Base-by-base conservation (phyloP, 2,888 invertebrate genomes). In the Lithodes maja region DNA sequence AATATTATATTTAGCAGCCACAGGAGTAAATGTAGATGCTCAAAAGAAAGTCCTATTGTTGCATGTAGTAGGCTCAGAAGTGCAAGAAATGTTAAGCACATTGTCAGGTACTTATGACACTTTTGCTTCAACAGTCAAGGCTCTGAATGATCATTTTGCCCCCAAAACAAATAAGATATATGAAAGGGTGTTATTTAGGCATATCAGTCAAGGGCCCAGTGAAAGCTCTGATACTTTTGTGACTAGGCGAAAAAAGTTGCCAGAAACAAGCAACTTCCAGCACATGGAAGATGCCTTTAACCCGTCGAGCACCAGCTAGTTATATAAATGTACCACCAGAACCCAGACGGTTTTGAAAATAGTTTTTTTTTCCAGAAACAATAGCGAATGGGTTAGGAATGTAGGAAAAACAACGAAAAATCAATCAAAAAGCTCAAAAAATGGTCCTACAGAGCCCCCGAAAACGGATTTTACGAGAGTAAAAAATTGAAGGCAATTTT, bases 131-230 rank as follows among this genome's bases (percentile, higher is more conserved):
- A 33, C 80, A n/a, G 55, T 55, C 17, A n/a, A 52, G 49, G 80
- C 81, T 12, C 50, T 81, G 3, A 17, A 81, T 33, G 15, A 3
- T 1, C 68, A 81, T 15, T 81, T 81, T 55, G 33, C 33, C 7
- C 81, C 81, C 3, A n/a, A 61, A 17, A 61, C 68, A n/a, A 81
- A 81, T 49, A 81, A 12, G 15, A 55, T 1, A n/a, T 81, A 81
- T 81, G 81, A 81, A 68, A 49, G 68, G 3, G 68, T 68, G 61
- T 61, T 81, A 53, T 81, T 81, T 49, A 68, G 81, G 33, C 81
- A 61, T 3, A 55, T 68, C 7, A 55, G 9, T 2, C 81, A 81
- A 17, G 68, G 3, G 50, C 15, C 2, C 2, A n/a, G 68, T 17
- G 81, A 81, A 49, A 55, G n/a, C 55, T 12, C 81, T 17, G 81